These are phyloP conservation scores for Pygoscelis antarcticus DNA, from an alignment of 2,113 vertebrate genomes.

Conservation along the genomic window DNA sequence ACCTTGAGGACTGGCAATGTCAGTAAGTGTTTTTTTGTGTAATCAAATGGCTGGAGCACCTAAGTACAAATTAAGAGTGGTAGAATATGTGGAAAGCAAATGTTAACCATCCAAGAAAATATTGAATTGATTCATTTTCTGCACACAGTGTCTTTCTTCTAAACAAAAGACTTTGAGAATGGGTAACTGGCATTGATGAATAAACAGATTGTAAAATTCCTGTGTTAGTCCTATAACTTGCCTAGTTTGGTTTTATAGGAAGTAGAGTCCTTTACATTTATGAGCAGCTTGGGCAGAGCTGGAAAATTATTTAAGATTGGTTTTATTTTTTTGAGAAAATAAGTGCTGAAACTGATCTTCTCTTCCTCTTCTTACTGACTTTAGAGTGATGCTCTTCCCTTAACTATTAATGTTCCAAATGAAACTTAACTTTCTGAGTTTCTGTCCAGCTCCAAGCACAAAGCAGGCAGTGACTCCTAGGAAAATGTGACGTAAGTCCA, in stretches of 20 bases:
- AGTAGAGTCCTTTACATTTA: not conserved
- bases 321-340: not conserved
- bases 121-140: not conserved
- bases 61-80: not conserved
- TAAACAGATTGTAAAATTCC: not conserved
- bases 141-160: not conserved
- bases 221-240: not conserved
- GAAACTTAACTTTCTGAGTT: not conserved
- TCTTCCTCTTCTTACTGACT: not conserved
- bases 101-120: not conserved
- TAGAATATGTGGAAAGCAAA: not conserved
- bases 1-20: not conserved
- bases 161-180: not conserved
- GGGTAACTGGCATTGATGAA: not conserved
- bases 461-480: not conserved
- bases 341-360: not conserved
- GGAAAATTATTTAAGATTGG: not conserved
- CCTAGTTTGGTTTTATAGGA: not conserved
- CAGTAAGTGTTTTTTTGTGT: not conserved
- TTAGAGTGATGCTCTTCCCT: not conserved
- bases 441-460: not conserved
- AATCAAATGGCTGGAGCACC: not conserved
- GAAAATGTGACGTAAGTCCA: not conserved
- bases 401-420: not conserved
- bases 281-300: not conserved